These are phyloP conservation scores for Adoxophyes honmai DNA, from an alignment of 1,140 invertebrate genomes.

Conservation along the genomic window DNA sequence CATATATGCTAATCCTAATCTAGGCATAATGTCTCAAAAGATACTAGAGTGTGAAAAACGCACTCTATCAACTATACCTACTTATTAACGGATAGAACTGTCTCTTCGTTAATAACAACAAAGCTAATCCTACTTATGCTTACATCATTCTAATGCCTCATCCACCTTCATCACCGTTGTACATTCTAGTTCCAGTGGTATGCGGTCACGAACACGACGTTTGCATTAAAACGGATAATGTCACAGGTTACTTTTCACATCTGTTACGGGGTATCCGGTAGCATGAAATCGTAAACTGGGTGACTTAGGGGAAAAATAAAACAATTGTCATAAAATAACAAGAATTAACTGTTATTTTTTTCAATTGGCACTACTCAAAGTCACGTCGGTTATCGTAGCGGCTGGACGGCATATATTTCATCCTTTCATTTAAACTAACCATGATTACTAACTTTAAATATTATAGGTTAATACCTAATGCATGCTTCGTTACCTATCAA, in stretches of 20 bases:
- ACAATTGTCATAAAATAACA: too few relatives aligned
- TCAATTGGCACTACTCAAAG: not conserved
- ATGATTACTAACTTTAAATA: not conserved
- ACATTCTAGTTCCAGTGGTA: constrained; percentile 54
- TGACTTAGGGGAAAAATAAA: too few relatives aligned
- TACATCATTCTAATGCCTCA: constrained; percentile 27
- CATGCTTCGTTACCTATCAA: too few relatives aligned
- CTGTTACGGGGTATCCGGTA: constrained; percentile 30
- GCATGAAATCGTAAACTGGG: not conserved
- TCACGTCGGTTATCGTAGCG: not conserved
- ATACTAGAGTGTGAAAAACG: too few relatives aligned
- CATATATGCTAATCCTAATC: too few relatives aligned
- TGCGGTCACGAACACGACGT: constrained; percentile 55
- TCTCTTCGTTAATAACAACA: too few relatives aligned
- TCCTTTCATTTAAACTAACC: too few relatives aligned
- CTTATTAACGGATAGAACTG: too few relatives aligned
- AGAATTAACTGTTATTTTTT: too few relatives aligned
- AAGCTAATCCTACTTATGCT: constrained; percentile 23
- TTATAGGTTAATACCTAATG: too few relatives aligned
- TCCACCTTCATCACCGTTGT: constrained; percentile 26
- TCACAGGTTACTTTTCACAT: constrained; percentile 43
- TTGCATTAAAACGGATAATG: constrained; percentile 56
- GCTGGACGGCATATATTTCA: not conserved
- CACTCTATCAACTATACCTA: too few relatives aligned
- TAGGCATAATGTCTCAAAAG: too few relatives aligned